Conservation (phyloP, 2,113 vertebrate species). For the Calypte anna region DNA sequence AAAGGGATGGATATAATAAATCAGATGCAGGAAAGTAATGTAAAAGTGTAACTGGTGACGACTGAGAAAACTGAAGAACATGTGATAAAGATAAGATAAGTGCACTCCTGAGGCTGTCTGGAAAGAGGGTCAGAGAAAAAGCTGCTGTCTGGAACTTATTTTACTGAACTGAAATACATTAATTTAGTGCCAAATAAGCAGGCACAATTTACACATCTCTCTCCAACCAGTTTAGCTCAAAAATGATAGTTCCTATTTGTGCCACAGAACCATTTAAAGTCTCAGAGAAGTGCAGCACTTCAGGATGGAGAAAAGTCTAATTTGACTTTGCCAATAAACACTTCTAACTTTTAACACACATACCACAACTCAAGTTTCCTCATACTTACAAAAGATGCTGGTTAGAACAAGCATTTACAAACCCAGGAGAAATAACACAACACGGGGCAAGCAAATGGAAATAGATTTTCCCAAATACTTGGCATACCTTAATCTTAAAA, state of each 20-base stretch:
- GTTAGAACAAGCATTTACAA: neutral
- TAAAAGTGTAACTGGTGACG: neutral
- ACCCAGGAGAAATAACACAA: neutral
- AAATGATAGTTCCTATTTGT: constrained; percentile 57
- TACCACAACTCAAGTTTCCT: neutral
- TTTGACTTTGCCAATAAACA: constrained; percentile 38
- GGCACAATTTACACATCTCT: constrained; percentile 69
- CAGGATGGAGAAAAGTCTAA: neutral
- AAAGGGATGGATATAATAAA: neutral
- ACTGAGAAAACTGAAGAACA: constrained; percentile 21
- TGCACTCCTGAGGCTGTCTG: constrained; percentile 21
- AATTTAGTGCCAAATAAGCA: constrained; percentile 68
- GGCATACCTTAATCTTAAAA: neutral
- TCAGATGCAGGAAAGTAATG: neutral
- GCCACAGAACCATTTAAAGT: constrained; percentile 2
- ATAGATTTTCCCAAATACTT: neutral
- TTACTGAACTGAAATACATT: constrained; percentile 30
- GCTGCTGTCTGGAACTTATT: constrained; percentile 36
- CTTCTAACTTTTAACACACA: constrained; percentile 13
- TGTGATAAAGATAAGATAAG: neutral
- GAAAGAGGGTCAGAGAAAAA: constrained; percentile 19
- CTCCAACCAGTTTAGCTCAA: constrained; percentile 66
- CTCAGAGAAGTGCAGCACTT: neutral
- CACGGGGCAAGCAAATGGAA: neutral
- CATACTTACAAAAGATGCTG: neutral